Evolutionary conservation across 1,140 invertebrate species (phyloP).

Genomic region (Bombus superbus): DNA sequence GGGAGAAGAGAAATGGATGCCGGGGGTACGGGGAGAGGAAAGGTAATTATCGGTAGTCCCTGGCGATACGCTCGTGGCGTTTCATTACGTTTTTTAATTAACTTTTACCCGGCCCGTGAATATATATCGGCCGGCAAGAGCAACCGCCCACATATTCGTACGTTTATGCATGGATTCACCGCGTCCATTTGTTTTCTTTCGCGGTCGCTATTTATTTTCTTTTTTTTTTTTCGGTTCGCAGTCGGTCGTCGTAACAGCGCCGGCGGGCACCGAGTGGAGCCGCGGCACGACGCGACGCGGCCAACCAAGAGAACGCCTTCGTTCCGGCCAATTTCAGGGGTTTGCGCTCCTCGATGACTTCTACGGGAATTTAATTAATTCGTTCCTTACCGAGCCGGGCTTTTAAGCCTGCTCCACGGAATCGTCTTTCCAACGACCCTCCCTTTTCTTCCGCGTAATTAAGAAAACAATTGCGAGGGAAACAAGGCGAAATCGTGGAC

Average conservation of each 20-base stretch:
- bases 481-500: not conserved
- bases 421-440: too few species aligned
- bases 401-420: not conserved
- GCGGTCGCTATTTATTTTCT: not conserved
- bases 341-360: not conserved
- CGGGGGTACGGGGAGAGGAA: not conserved
- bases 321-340: constrained; percentile 36
- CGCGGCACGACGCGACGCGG: too few species aligned
- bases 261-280: not conserved
- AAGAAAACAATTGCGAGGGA: not conserved
- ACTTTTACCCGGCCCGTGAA: constrained; percentile 29
- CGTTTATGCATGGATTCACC: constrained; percentile 21
- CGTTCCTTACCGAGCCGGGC: not conserved
- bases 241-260: not conserved
- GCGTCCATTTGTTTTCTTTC: constrained; percentile 40
- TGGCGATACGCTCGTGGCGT: constrained; percentile 33
- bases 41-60: constrained; percentile 37
- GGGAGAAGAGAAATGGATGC: not conserved
- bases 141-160: constrained; percentile 34
- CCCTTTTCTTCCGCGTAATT: constrained; percentile 4
- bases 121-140: constrained; percentile 22
- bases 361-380: constrained; percentile 38
- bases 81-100: constrained; percentile 58
- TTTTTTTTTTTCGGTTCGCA: not conserved
- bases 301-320: not conserved